phyloP scores from a whole-genome alignment of 2,113 vertebrate genomes.

The Crotalus viridis region DNA sequence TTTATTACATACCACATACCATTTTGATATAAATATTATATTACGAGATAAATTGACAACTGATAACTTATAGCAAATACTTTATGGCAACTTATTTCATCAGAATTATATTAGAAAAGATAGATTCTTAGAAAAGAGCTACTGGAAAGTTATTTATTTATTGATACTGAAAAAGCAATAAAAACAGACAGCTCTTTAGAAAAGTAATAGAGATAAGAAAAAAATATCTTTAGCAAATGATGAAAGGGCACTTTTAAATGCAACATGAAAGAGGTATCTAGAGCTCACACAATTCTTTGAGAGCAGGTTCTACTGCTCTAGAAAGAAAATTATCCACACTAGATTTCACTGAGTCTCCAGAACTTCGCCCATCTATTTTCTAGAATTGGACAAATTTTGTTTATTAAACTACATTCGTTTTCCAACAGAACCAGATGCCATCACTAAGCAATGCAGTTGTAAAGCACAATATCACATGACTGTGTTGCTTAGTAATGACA shows the following conservation, averaged over 20 bases:
- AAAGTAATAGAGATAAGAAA: conserved; percentile 34
- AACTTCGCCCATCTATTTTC: neutral
- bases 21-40: conserved; percentile 22
- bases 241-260: conserved; percentile 6
- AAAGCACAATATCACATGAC: neutral
- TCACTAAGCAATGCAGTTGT: neutral
- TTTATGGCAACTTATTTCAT: conserved; percentile 6
- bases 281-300: neutral
- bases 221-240: neutral
- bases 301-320: neutral
- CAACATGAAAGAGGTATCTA: neutral
- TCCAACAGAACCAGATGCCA: neutral
- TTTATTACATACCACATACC: conserved; percentile 5
- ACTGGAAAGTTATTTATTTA: conserved; percentile 3
- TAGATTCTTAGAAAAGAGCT: conserved; percentile 16
- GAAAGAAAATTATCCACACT: neutral
- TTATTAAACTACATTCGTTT: neutral
- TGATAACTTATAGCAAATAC: conserved; percentile 13
- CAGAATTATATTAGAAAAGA: conserved; percentile 18
- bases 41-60: conserved; percentile 24
- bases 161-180: conserved; percentile 7
- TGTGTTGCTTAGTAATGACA: neutral
- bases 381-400: neutral
- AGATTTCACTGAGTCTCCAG: neutral
- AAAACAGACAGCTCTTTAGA: conserved; percentile 9